Percentiles rank a stretch among this genome's conserved stretches.
Evolutionary conservation across 2,888 invertebrate species (phyloP).

Genomic region (Chydorus sphaericus): DNA sequence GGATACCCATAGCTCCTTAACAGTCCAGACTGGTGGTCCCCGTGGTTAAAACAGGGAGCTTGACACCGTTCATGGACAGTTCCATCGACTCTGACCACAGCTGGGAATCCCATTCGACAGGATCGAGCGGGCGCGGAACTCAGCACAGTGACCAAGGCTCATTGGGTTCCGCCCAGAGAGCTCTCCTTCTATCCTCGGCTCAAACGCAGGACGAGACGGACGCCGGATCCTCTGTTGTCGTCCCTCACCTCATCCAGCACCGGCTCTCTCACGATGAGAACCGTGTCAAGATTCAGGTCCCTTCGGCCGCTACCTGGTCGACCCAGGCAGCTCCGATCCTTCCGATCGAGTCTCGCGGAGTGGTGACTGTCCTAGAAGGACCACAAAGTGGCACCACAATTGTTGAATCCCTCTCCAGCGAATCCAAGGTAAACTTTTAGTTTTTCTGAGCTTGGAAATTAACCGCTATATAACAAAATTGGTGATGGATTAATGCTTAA

Average conservation of each 20-base stretch:
- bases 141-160: conserved; percentile 10
- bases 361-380: conserved; percentile 10
- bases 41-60: not conserved
- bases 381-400: conserved; percentile 5
- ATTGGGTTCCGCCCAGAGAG: not conserved
- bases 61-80: conserved; percentile 16
- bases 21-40: no score
- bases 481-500: not conserved
- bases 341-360: not conserved
- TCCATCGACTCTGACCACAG: conserved; percentile 19
- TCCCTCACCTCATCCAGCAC: conserved; percentile 5
- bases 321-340: not conserved
- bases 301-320: not conserved
- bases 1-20: not conserved
- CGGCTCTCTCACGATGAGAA: conserved; percentile 15
- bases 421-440: not conserved
- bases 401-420: conserved; percentile 4
- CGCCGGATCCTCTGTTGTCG: not conserved
- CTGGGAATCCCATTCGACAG: conserved; percentile 18
- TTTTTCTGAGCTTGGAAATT: not conserved
- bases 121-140: conserved; percentile 4
- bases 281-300: conserved; percentile 18
- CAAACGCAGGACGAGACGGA: conserved; percentile 2
- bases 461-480: not conserved
- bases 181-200: not conserved